These are phyloP conservation scores for Caerostris extrusa DNA, from an alignment of 1,140 invertebrate species.

Conservation along the genomic window DNA sequence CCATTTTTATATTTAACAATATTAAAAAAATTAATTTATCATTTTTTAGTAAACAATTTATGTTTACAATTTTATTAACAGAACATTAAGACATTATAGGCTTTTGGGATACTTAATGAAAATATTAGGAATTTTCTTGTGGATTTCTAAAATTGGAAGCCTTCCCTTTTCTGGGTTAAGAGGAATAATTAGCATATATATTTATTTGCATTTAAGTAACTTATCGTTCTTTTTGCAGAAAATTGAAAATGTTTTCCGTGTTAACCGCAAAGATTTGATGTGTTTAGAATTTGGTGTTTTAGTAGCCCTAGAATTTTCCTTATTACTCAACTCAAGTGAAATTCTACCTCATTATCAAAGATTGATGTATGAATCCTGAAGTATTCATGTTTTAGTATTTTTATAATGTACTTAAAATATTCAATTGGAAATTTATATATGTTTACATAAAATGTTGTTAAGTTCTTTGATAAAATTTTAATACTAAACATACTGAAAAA, in stretches of 20 bases:
- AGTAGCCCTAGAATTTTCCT: constrained; percentile 95
- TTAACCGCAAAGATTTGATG: constrained; percentile 94
- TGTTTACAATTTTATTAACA: too few species aligned
- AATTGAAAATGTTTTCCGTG: constrained; percentile 93
- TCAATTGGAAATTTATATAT: neutral
- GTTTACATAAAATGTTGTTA: neutral
- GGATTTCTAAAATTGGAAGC: too few species aligned
- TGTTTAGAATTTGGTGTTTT: constrained; percentile 96
- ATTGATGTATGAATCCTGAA: constrained; percentile 85
- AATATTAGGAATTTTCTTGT: too few species aligned
- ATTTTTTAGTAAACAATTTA: too few species aligned
- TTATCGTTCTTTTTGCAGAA: constrained; percentile 84
- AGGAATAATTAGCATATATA: too few species aligned
- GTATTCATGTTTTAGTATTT: neutral
- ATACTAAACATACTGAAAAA: neutral
- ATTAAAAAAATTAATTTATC: too few species aligned
- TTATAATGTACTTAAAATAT: constrained; percentile 10
- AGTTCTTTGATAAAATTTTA: neutral
- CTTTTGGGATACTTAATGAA: too few species aligned
- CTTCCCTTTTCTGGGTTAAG: too few species aligned
- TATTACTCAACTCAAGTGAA: constrained; percentile 94
- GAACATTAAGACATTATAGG: too few species aligned
- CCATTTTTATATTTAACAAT: too few species aligned
- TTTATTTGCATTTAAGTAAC: neutral
- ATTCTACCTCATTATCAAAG: constrained; percentile 97